A percentile compares a stretch with the other conserved stretches of the same genome.
phyloP scores from a whole-genome alignment of 2,113 vertebrate genomes.

The Cheirogaleus medius region DNA sequence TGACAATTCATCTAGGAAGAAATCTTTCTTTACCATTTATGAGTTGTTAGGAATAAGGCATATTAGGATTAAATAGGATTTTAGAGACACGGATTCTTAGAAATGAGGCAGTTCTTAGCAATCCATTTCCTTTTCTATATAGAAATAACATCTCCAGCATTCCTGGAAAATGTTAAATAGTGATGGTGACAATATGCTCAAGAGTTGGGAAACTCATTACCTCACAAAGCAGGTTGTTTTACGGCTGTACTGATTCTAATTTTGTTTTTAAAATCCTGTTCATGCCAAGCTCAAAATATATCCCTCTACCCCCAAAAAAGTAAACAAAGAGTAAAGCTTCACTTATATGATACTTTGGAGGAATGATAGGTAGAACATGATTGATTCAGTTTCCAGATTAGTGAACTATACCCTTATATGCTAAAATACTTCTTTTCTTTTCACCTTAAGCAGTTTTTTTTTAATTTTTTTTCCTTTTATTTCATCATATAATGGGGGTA shows the following conservation, averaged over 20 bases:
- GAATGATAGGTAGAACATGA: background rate
- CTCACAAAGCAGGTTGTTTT: background rate
- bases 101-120: background rate
- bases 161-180: background rate
- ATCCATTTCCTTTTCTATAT: background rate
- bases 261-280: background rate
- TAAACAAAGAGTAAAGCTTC: background rate
- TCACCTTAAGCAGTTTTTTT: background rate
- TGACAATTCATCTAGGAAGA: background rate
- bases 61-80: constrained; percentile 24
- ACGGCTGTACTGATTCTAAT: background rate
- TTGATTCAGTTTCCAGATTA: background rate
- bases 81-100: background rate
- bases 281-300: background rate
- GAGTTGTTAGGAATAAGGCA: constrained; percentile 36
- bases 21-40: constrained; percentile 48
- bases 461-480: too few relatives aligned
- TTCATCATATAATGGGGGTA: too few relatives aligned
- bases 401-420: background rate
- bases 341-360: background rate
- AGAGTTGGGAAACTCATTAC: background rate
- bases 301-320: background rate
- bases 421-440: background rate
- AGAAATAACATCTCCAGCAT: background rate
- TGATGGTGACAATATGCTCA: background rate